Conservation (phyloP, 2,888 invertebrate genomes). For the Lasiommata megera region DNA sequence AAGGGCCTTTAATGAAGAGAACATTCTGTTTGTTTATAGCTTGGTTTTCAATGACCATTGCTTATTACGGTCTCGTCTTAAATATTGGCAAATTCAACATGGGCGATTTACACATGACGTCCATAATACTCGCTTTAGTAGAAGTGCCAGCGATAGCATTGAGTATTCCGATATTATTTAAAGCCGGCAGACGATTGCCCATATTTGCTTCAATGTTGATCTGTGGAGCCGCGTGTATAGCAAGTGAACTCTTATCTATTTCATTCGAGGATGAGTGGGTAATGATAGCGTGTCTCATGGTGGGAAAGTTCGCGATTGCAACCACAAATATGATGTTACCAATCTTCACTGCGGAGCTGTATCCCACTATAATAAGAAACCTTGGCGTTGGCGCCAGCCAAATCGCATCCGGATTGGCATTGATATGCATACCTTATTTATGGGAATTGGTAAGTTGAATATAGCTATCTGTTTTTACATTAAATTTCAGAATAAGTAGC, state of each 20-base stretch:
- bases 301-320: constrained; percentile 90
- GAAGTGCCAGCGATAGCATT: constrained; percentile 90
- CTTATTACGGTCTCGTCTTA: constrained; percentile 88
- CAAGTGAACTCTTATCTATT: constrained; percentile 78
- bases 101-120: constrained; percentile 87
- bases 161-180: constrained; percentile 88
- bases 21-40: constrained; percentile 86
- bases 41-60: constrained; percentile 90
- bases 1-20: constrained; percentile 84
- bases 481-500: background rate
- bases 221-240: constrained; percentile 87
- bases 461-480: background rate
- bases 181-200: constrained; percentile 87
- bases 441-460: constrained; percentile 85
- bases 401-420: constrained; percentile 87
- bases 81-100: constrained; percentile 88
- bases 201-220: constrained; percentile 85
- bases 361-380: constrained; percentile 86
- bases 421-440: constrained; percentile 89
- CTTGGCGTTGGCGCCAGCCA: constrained; percentile 88
- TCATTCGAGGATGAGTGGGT: constrained; percentile 83
- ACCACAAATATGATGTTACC: constrained; percentile 90
- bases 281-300: constrained; percentile 87
- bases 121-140: constrained; percentile 87
- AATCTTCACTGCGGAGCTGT: constrained; percentile 87